These are phyloP conservation scores for Mohoua ochrocephala DNA, from an alignment of 2,113 vertebrate genomes.

Conservation along the genomic window DNA sequence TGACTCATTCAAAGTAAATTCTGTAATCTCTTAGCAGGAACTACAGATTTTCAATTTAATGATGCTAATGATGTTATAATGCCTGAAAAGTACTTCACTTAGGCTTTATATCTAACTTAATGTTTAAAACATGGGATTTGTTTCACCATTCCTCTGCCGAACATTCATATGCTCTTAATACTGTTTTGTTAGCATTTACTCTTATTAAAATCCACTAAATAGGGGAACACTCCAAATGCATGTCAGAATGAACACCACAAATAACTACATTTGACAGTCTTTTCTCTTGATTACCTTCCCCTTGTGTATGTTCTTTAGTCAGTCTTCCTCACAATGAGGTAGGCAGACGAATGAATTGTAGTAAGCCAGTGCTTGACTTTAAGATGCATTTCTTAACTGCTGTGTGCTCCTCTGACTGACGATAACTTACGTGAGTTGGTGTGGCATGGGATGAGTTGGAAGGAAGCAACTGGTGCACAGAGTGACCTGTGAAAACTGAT, in stretches of 20 bases:
- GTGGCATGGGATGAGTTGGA: not conserved
- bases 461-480: not conserved
- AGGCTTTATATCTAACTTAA: not conserved
- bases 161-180: not conserved
- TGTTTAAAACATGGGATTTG: not conserved
- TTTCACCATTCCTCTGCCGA: not conserved
- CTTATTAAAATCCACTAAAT: not conserved
- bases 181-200: not conserved
- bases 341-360: not conserved
- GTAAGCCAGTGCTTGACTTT: not conserved
- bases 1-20: not conserved
- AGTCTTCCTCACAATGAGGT: not conserved
- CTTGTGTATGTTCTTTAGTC: not conserved
- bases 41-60: not conserved
- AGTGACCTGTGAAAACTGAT: not conserved
- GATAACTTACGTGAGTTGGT: not conserved
- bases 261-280: not conserved
- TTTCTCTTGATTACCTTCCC: not conserved
- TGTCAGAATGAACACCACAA: not conserved
- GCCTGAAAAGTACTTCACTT: not conserved
- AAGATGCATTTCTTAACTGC: not conserved
- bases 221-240: not conserved
- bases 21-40: not conserved
- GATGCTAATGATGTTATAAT: not conserved
- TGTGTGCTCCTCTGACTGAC: accelerated